Evolutionary conservation across 2,888 invertebrate species (phyloP).

Genomic region (Caenorhabditis becei): DNA sequence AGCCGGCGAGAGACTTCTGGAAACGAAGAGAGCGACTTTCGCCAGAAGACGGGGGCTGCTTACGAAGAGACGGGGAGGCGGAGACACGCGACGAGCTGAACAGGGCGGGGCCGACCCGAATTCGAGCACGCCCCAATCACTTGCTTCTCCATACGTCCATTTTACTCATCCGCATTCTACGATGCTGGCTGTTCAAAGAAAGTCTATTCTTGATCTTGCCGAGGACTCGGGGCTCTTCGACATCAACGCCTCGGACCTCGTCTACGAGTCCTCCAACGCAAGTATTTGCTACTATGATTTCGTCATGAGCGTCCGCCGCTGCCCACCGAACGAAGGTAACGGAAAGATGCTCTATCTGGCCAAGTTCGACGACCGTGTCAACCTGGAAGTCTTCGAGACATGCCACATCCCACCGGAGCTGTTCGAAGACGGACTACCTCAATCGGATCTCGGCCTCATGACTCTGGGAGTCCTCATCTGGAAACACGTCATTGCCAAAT

Average conservation of each 20-base stretch:
- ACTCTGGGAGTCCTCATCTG: slow-evolving; percentile 77
- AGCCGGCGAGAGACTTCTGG: slow-evolving; percentile 29
- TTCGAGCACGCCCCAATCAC: slow-evolving; percentile 56
- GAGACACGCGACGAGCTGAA: slow-evolving; percentile 35
- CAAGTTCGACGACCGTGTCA: slow-evolving; percentile 76
- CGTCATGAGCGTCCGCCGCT: slow-evolving; percentile 72
- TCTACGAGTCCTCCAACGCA: slow-evolving; percentile 73
- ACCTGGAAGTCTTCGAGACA: slow-evolving; percentile 77
- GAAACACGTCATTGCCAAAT: slow-evolving; percentile 72
- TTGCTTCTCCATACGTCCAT: slow-evolving; percentile 32
- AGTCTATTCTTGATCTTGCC: slow-evolving; percentile 78
- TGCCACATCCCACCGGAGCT: slow-evolving; percentile 59
- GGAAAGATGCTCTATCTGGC: slow-evolving; percentile 75
- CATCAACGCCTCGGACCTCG: slow-evolving; percentile 78
- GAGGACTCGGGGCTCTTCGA: slow-evolving; percentile 75
- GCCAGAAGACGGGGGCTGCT: slow-evolving; percentile 9
- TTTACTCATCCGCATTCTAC: slow-evolving; percentile 23
- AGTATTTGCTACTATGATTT: slow-evolving; percentile 79
- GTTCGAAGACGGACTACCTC: slow-evolving; percentile 72
- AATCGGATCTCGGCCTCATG: slow-evolving; percentile 74
- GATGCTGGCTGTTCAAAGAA: slow-evolving; percentile 60
- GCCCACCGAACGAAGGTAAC: slow-evolving; percentile 41
- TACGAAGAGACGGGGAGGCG: slow-evolving; percentile 28
- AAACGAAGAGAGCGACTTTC: slow-evolving; percentile 29
- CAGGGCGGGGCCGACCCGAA: slow-evolving; percentile 59